Percentiles rank a stretch among this genome's conserved stretches.
These are phyloP conservation scores for Orestias chungarensis DNA, from an alignment of 2,797 vertebrate genomes.

Conservation along the genomic window DNA sequence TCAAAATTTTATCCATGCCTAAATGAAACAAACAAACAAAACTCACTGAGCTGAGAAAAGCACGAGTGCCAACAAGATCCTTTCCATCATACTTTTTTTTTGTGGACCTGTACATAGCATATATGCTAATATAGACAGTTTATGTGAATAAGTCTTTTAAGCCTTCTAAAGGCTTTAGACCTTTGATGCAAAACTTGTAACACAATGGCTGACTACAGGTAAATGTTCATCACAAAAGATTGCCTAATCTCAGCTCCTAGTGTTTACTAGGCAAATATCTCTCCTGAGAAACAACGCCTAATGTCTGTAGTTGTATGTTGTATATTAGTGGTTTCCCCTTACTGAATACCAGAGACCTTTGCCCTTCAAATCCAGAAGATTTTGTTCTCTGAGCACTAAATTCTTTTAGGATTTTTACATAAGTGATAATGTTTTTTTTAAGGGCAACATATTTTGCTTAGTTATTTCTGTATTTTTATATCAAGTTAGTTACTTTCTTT, in stretches of 20 bases:
- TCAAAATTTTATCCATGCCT: too few relatives aligned
- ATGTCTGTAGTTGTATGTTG: not conserved
- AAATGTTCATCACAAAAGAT: not conserved
- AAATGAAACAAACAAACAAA: not conserved
- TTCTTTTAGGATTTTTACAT: too few relatives aligned
- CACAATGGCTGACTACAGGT: not conserved
- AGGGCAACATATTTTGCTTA: too few relatives aligned
- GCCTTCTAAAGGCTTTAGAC: not conserved
- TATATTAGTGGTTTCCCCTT: not conserved
- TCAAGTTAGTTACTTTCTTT: too few relatives aligned
- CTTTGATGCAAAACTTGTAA: not conserved
- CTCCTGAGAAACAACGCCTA: not conserved
- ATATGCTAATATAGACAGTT: not conserved
- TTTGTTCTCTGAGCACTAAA: not conserved
- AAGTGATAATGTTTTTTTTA: too few relatives aligned
- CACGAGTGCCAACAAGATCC: not conserved
- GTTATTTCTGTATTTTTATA: too few relatives aligned
- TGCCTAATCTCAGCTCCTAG: not conserved
- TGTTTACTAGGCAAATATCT: not conserved
- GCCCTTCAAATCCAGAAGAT: not conserved
- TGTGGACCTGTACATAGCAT: not conserved
- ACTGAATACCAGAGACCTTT: not conserved
- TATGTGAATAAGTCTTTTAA: not conserved
- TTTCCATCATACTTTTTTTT: slow-evolving; percentile 3
- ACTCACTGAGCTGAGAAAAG: slow-evolving; percentile 12